Evolutionary conservation across 2,797 vertebrate species (phyloP).

Genomic region (Merluccius polli): DNA sequence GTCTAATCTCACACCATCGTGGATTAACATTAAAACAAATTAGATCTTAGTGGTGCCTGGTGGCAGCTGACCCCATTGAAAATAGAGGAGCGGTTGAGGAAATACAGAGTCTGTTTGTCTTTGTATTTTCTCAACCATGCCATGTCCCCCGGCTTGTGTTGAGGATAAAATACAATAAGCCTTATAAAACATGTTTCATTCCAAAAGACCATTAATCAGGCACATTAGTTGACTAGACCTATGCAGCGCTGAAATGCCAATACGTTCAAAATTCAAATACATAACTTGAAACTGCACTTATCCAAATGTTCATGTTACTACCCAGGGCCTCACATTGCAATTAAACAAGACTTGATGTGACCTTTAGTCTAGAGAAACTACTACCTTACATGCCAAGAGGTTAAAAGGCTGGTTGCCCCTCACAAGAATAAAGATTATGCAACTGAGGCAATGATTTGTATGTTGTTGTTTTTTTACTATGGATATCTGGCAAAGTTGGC

Average conservation of each 20-base stretch:
- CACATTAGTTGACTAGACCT: not conserved
- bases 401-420: conserved; percentile 3
- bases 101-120: not conserved
- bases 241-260: conserved; percentile 17
- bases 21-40: conserved; percentile 30
- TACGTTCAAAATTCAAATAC: not conserved
- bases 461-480: not conserved
- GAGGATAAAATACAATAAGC: not conserved
- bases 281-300: conserved; percentile 1
- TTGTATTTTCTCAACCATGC: not conserved
- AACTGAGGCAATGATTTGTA: not conserved
- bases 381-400: conserved; percentile 13
- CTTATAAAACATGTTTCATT: not conserved
- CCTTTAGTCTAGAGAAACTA: conserved; percentile 18
- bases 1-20: conserved; percentile 16
- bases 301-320: conserved; percentile 32
- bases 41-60: conserved; percentile 14
- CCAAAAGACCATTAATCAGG: not conserved
- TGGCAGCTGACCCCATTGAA: conserved; percentile 14
- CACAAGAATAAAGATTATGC: conserved; percentile 9
- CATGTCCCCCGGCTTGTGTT: not conserved
- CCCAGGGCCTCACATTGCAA: conserved; percentile 39
- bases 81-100: conserved; percentile 1
- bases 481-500: not conserved
- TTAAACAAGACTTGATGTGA: conserved; percentile 38